These are phyloP conservation scores for Anaspis maculata DNA, from an alignment of 2,888 invertebrate genomes.

Conservation along the genomic window DNA sequence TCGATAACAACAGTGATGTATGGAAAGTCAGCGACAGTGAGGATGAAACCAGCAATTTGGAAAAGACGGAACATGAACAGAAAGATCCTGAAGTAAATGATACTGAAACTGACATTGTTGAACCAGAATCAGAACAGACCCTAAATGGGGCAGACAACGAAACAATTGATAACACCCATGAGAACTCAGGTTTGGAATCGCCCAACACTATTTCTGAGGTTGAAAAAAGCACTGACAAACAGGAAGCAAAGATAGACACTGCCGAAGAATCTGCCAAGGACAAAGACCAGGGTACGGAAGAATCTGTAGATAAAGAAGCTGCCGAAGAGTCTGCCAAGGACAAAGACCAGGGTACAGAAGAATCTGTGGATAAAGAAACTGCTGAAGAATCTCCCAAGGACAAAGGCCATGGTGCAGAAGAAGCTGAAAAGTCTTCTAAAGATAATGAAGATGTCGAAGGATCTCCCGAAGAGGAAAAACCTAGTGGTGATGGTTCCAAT, in stretches of 20 bases:
- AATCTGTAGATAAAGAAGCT: background rate
- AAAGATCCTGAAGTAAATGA: background rate
- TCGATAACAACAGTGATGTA: slow-evolving; percentile 12
- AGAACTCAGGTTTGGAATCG: background rate
- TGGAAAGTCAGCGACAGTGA: slow-evolving; percentile 15
- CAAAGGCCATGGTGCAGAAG: background rate
- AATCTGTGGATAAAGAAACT: background rate
- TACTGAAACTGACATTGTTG: slow-evolving; percentile 1
- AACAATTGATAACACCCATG: background rate
- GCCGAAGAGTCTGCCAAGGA: background rate
- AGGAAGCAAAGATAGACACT: background rate
- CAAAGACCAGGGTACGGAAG: background rate
- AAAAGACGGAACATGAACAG: background rate
- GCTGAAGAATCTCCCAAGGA: background rate
- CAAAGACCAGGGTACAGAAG: background rate
- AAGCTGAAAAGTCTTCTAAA: background rate
- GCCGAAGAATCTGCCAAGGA: background rate
- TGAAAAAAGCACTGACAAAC: no score
- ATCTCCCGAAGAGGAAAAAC: slow-evolving; percentile 9
- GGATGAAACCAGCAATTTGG: slow-evolving; percentile 2
- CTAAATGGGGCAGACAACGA: background rate
- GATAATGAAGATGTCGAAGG: slow-evolving; percentile 12
- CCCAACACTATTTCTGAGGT: no score
- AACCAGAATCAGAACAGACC: background rate
- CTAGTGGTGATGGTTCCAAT: no score